Evolutionary conservation across 2,797 vertebrate genomes (phyloP).

Genomic region (Allobates femoralis): DNA sequence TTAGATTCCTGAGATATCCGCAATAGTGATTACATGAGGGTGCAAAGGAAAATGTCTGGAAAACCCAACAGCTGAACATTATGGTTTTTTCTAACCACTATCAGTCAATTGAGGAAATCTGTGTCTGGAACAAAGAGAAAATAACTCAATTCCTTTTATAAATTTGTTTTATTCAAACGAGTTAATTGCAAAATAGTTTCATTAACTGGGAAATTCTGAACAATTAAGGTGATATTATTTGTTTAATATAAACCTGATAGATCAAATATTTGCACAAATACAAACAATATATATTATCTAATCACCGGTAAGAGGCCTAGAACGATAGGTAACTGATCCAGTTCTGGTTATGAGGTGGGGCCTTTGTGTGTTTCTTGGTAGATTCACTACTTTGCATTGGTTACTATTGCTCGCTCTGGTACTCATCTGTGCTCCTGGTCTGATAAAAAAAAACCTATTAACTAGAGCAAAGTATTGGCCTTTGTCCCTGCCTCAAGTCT

Average conservation of each 20-base stretch:
- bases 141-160: not conserved
- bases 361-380: not conserved
- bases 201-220: slow-evolving; percentile 7
- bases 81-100: too few relatives aligned
- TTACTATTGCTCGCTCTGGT: not conserved
- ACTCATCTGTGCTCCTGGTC: not conserved
- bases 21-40: too few relatives aligned
- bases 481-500: too few relatives aligned
- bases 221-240: not conserved
- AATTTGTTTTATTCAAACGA: slow-evolving; percentile 18
- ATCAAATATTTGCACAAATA: slow-evolving; percentile 23
- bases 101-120: too few relatives aligned
- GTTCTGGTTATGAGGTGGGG: not conserved
- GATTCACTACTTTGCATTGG: not conserved
- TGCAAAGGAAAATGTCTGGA: too few relatives aligned
- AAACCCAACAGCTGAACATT: too few relatives aligned
- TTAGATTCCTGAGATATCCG: too few relatives aligned
- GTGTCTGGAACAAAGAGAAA: not conserved
- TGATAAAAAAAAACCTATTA: too few relatives aligned
- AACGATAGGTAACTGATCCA: slow-evolving; percentile 2
- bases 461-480: too few relatives aligned
- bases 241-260: slow-evolving; percentile 29
- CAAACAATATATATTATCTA: not conserved
- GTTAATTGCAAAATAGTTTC: slow-evolving; percentile 22
- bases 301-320: not conserved